Base-by-base conservation (phyloP, 2,113 vertebrate species). In the Myrmecobius fasciatus region DNA sequence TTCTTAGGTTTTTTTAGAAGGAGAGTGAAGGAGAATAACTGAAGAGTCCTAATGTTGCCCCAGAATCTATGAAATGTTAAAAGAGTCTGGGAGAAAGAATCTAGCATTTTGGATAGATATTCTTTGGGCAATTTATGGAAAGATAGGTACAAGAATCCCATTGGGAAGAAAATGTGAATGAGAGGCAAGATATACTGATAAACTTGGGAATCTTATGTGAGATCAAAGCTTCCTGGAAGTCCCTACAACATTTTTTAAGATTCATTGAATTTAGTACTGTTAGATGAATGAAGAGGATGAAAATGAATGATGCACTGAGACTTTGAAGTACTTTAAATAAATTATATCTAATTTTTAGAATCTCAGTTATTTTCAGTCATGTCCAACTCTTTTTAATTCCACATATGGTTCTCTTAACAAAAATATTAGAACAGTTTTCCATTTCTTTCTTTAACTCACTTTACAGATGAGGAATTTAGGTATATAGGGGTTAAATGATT, bases 331-430 rank as follows among this genome's bases (percentile, higher is more conserved):
- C 53, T 54, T 46, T 14, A 49, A 54, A 22, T 83, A 22, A 17
- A 90, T 89, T 31, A 53, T 67, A 56, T 96, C 36, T n/a, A 22
- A 22, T 94, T 96, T 95, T 89, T 93, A 94, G 49, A 52, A n/a
- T 53, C 43, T 53, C 52, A 53, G 3, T 53, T 14, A 36, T 60
- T 60, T 60, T 60, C 28, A 60, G 56, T 60, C 28, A 31, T 60
- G 56, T 60, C 28, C 26, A 11, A 60, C 28, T 20, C 17, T 53
- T 60, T 28, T 31, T 60, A 28, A 60, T 11, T 28, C 56, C 28
- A 60, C 31, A 14, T 31, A 28, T 11, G 28, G 11, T 60, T 60
- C 31, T 60, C 28, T 60, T 60, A 2, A 26, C 9, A 60, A 60
- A 60, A 28, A 60, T 60, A 28, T 26, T 60, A 10, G 9, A 28